Evolutionary conservation across 2,113 vertebrate genomes (phyloP).

Genomic region (Platysteira castanea): DNA sequence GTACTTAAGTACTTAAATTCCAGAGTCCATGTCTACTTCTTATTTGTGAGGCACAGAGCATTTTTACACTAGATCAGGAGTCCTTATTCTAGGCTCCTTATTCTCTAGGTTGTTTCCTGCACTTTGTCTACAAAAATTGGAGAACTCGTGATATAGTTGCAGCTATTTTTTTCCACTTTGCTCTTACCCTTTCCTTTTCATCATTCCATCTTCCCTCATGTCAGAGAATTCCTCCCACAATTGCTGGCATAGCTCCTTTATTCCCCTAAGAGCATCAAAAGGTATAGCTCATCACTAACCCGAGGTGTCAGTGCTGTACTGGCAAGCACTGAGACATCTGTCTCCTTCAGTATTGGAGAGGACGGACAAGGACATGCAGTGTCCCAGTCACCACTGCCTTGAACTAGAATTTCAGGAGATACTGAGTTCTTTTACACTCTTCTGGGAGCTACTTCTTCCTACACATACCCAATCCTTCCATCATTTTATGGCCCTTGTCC

Average conservation of each 20-base stretch:
- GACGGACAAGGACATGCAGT: neutral
- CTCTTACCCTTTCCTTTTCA: neutral
- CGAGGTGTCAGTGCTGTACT: neutral
- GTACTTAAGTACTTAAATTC: neutral
- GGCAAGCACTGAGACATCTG: neutral
- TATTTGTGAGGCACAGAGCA: neutral
- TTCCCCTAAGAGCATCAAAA: neutral
- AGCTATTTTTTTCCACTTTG: neutral
- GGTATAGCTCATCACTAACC: neutral
- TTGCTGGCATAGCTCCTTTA: neutral
- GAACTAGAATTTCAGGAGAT: neutral
- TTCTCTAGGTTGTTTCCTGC: neutral
- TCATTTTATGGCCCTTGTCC: neutral
- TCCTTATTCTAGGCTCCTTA: neutral
- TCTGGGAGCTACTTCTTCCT: neutral
- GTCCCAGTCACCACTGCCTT: neutral
- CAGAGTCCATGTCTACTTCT: neutral
- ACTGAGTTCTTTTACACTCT: neutral
- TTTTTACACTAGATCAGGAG: neutral
- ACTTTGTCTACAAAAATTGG: neutral
- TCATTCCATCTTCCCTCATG: neutral
- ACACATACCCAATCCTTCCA: neutral
- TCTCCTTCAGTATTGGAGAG: neutral
- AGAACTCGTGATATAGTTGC: neutral
- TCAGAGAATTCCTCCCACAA: neutral